A percentile compares a stretch with the other conserved stretches of the same genome.
Evolutionary conservation across 2,888 invertebrate species (phyloP).

Genomic region (Sarcophaga rosellei): DNA sequence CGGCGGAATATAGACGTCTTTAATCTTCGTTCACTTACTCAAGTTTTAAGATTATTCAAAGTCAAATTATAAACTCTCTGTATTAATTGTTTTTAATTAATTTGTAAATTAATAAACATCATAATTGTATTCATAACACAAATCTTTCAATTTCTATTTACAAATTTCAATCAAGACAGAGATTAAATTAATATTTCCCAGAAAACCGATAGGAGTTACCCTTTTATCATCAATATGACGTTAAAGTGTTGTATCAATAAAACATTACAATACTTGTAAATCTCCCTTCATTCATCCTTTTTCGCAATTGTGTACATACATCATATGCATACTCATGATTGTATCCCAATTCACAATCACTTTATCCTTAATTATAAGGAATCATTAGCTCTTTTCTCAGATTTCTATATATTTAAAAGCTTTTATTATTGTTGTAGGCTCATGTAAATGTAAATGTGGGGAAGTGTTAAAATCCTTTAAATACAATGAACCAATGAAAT

Average conservation of each 20-base stretch:
- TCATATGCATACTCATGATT: background rate
- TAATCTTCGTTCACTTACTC: too few relatives aligned
- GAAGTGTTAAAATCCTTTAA: constrained; percentile 26
- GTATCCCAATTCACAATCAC: background rate
- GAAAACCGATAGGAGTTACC: background rate
- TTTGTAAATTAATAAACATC: too few relatives aligned
- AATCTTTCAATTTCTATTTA: background rate
- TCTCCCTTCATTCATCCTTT: background rate
- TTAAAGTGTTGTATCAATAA: constrained; percentile 26
- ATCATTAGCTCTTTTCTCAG: background rate
- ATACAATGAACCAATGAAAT: constrained; percentile 24
- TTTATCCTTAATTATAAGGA: constrained; percentile 21
- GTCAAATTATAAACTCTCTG: too few relatives aligned
- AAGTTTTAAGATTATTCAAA: too few relatives aligned
- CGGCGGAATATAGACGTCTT: too few relatives aligned
- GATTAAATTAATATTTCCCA: background rate
- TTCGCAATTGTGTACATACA: too few relatives aligned
- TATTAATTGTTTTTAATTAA: too few relatives aligned
- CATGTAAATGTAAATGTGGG: background rate
- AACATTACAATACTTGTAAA: background rate
- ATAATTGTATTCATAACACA: too few relatives aligned
- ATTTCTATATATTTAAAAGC: background rate
- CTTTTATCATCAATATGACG: background rate
- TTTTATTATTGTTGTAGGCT: background rate
- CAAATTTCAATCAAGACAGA: background rate